Percentiles rank a stretch among this genome's conserved stretches.
Evolutionary conservation across 2,113 vertebrate species (phyloP).

Genomic region (Platycercus adscitus): DNA sequence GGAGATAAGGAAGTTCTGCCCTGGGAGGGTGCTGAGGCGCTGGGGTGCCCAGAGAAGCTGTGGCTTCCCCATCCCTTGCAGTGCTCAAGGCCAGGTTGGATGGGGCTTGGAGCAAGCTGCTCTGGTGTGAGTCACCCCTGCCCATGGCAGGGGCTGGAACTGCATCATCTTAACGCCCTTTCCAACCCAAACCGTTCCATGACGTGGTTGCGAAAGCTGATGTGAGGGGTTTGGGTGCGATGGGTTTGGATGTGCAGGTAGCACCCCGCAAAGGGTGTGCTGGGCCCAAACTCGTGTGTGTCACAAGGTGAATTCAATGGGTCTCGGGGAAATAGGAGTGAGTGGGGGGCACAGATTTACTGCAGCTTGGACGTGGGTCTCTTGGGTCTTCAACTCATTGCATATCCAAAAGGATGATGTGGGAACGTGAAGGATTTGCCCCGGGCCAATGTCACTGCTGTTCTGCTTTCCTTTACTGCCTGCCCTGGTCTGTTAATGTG

Average conservation of each 20-base stretch:
- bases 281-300: fast-evolving
- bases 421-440: not conserved
- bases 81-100: not conserved
- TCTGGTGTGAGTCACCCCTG: not conserved
- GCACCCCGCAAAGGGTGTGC: not conserved
- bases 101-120: not conserved
- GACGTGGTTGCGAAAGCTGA: not conserved
- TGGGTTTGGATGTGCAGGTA: not conserved
- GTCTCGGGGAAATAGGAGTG: not conserved
- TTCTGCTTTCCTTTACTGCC: not conserved
- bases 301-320: fast-evolving
- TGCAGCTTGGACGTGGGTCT: not conserved
- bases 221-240: not conserved
- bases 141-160: not conserved
- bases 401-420: not conserved
- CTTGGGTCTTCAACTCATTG: not conserved
- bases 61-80: not conserved
- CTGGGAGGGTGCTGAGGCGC: not conserved
- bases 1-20: not conserved
- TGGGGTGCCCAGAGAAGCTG: not conserved
- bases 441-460: fast-evolving
- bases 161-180: not conserved
- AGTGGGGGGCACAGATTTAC: too few species aligned
- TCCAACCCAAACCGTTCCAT: not conserved
- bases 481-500: not conserved